Evolutionary conservation across 2,113 vertebrate genomes (phyloP).

Genomic region (Aptenodytes forsteri): DNA sequence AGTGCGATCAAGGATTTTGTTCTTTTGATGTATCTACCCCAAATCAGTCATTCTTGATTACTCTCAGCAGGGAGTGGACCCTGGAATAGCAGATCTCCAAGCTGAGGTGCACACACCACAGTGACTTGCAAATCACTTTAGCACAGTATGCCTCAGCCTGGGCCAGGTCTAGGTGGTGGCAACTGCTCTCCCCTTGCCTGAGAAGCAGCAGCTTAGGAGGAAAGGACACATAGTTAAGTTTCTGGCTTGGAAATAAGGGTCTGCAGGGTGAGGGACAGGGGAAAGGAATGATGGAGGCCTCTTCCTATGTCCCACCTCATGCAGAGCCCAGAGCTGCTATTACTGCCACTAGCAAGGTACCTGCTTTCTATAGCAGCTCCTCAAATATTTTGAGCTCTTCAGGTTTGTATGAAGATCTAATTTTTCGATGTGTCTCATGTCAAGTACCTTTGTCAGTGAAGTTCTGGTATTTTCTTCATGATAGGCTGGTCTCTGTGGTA

Average conservation of each 20-base stretch:
- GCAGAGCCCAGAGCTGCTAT: background rate
- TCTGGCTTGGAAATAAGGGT: background rate
- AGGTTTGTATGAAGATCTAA: background rate
- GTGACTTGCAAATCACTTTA: background rate
- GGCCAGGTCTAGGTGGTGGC: background rate
- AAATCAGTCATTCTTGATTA: background rate
- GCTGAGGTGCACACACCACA: background rate
- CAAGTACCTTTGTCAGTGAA: background rate
- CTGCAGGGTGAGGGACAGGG: background rate
- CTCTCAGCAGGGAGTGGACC: background rate
- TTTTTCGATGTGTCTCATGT: background rate
- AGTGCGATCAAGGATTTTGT: background rate
- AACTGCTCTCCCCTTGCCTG: background rate
- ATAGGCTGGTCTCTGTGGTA: background rate
- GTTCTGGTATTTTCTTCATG: background rate
- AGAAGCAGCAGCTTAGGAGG: background rate
- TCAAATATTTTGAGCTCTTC: background rate
- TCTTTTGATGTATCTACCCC: background rate
- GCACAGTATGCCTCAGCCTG: background rate
- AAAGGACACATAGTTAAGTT: background rate
- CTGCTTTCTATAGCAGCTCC: background rate
- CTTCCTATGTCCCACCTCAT: background rate
- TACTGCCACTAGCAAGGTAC: background rate
- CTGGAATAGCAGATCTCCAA: background rate
- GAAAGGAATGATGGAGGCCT: background rate